Evolutionary conservation across 2,113 vertebrate genomes (phyloP), one percentile per base, ranked within the genome.

Genomic region (Polypterus bichir): DNA sequence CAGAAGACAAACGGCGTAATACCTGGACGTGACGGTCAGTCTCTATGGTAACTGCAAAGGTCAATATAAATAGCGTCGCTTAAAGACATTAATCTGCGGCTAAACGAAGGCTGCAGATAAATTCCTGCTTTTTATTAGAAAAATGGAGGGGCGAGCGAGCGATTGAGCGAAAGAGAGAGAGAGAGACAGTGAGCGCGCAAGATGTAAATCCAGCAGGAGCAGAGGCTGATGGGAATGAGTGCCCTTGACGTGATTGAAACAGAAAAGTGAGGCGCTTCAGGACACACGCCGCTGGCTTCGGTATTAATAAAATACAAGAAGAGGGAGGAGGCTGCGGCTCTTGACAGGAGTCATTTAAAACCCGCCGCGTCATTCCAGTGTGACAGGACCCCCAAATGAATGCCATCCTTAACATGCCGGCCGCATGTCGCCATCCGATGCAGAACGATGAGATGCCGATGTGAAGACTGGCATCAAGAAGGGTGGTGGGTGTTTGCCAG

Each of bases 31-130:
- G 27, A 2, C 77, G 79, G 70, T 74, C 78, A 66, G 87, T 89
- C 88, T 86, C 88, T 86, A 88, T 85, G 83, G 86, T 78, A 88
- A 88, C 86, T 79, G 83, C 67, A 88, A 89, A 88, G 87, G 85
- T 88, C 86, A 89, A 82, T 82, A 85, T 81, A 63, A 68, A 65
- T 88, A 82, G 81, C 83, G 84, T 84, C 80, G 80, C 77, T 79
- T 82, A 77, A 77, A 85, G 81, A 83, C 80, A 77, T 83, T 86
- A 79, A 82, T 83, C 79, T 74, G 66, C 69, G 79, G 75, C 75
- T 55, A 47, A 44, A n/a, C 63, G 54, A 47, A 64, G 52, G 54
- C 63, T 54, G 49, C 46, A 46, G 67, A 68, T 65, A 62, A 65
- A 62, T 49, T 60, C 56, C 55, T 46, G 10, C 55, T 48, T 61